phyloP scores from a whole-genome alignment of 2,113 vertebrate genomes.

The Charina bottae region DNA sequence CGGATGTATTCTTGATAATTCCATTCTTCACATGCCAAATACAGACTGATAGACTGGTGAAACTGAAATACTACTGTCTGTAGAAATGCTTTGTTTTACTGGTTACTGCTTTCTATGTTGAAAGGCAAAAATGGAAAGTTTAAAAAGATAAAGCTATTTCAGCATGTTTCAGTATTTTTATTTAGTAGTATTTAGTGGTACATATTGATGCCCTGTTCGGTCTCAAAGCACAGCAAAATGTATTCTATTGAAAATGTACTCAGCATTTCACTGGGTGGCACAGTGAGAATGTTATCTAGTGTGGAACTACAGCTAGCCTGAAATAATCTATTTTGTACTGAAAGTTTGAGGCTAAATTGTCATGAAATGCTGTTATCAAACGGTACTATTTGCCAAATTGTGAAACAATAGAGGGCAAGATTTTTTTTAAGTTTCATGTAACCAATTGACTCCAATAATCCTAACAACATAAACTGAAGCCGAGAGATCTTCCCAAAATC shows the following conservation, averaged over 20 bases:
- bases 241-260: not conserved
- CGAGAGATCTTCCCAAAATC: not conserved
- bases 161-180: not conserved
- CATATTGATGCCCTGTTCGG: not conserved
- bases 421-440: no score
- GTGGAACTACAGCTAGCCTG: not conserved
- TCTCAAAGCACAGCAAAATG: conserved; percentile 14
- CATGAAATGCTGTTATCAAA: not conserved
- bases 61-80: not conserved
- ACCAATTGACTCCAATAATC: not conserved
- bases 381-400: not conserved
- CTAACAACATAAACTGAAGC: not conserved
- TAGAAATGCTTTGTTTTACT: not conserved
- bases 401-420: not conserved
- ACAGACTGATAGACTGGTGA: no score
- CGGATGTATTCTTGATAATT: no score
- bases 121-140: not conserved
- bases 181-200: not conserved
- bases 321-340: conserved; percentile 6
- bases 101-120: not conserved
- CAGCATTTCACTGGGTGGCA: conserved; percentile 4
- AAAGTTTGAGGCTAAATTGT: not conserved
- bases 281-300: not conserved
- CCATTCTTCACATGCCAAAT: no score
- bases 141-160: not conserved